Percentiles rank a stretch among this genome's conserved stretches.
Conservation (phyloP, 2,888 invertebrate genomes). For the Troilus luridus region DNA sequence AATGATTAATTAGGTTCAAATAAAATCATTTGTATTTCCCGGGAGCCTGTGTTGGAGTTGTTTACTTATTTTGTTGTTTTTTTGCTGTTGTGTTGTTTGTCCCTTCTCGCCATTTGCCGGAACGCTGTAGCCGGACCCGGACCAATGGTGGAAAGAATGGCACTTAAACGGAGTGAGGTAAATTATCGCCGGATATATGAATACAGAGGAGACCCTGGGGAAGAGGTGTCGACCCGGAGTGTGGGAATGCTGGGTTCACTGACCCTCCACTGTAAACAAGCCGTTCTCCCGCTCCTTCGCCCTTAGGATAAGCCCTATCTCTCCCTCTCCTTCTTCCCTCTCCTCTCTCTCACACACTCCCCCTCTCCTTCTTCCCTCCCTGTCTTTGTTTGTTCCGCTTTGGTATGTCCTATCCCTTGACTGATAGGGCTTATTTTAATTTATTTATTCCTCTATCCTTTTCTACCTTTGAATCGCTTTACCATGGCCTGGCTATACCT, state of each 20-base stretch:
- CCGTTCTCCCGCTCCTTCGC: not conserved
- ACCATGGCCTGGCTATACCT: not conserved
- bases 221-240: conserved; percentile 28
- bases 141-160: not conserved
- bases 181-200: conserved; percentile 30
- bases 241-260: conserved; percentile 51
- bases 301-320: not conserved
- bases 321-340: not conserved
- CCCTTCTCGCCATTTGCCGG: not conserved
- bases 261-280: conserved; percentile 56
- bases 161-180: not conserved
- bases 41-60: not conserved
- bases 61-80: not conserved
- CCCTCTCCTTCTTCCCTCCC: not conserved
- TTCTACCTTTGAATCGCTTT: not conserved
- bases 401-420: conserved; percentile 31
- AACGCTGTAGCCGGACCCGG: not conserved
- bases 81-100: not conserved
- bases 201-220: not conserved
- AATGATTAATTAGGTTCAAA: no score
- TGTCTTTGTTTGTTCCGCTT: conserved; percentile 36
- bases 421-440: conserved; percentile 39
- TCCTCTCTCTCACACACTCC: not conserved
- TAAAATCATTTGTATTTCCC: not conserved
- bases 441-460: not conserved